phyloP scores from a whole-genome alignment of 2,797 vertebrate species.

The Pseudopleuronectes americanus region DNA sequence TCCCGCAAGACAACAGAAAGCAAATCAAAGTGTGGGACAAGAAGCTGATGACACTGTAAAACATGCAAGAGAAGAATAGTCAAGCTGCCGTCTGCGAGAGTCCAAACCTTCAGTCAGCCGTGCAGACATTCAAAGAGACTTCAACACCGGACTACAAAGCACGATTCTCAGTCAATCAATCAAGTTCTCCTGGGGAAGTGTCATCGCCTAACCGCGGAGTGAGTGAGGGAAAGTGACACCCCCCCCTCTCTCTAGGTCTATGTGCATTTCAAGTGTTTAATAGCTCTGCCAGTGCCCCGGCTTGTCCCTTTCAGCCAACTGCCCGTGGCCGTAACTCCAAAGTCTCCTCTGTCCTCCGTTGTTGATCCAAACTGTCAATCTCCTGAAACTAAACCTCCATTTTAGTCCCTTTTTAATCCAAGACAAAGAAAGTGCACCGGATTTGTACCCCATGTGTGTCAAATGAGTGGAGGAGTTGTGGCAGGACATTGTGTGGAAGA shows the following conservation, averaged over 20 bases:
- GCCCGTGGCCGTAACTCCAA: constrained; percentile 36
- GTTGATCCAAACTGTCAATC: not conserved
- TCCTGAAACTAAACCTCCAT: constrained; percentile 21
- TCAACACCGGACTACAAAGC: constrained; percentile 55
- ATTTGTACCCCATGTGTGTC: not conserved
- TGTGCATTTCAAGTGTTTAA: constrained; percentile 42
- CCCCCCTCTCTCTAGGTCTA: not conserved
- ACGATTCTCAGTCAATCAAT: constrained; percentile 57
- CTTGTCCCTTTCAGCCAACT: constrained; percentile 36
- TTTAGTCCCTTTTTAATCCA: constrained; percentile 2
- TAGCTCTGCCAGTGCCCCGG: constrained; percentile 32
- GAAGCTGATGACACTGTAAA: constrained; percentile 56
- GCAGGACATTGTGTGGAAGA: constrained; percentile 26
- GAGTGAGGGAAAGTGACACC: constrained; percentile 46
- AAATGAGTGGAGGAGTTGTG: constrained; percentile 8
- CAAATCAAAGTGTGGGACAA: constrained; percentile 54
- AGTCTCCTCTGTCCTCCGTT: not conserved
- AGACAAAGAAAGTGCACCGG: not conserved
- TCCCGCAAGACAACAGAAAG: constrained; percentile 31
- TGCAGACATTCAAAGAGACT: constrained; percentile 63
- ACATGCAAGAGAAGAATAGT: constrained; percentile 45
- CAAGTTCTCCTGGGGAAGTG: constrained; percentile 41
- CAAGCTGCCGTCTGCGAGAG: constrained; percentile 38
- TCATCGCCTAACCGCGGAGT: constrained; percentile 51
- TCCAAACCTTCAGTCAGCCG: constrained; percentile 49